These are phyloP conservation scores for Cotesia typhae DNA, from an alignment of 1,140 invertebrate species.

Conservation along the genomic window DNA sequence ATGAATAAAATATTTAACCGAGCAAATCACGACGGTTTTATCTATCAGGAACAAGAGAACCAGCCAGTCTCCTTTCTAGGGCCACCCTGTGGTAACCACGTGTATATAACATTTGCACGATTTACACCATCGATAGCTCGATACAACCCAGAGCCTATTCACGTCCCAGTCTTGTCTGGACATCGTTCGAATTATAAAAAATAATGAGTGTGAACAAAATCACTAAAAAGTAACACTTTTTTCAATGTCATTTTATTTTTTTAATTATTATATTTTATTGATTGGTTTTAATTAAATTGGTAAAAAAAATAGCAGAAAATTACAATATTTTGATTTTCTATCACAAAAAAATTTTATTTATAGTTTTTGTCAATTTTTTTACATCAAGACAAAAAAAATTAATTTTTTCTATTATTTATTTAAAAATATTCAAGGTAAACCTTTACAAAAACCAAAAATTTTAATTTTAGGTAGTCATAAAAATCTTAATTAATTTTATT, in stretches of 20 bases:
- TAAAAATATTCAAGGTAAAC: too few relatives aligned
- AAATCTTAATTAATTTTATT: too few relatives aligned
- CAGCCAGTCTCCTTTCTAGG: slow-evolving; percentile 19
- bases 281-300: too few relatives aligned
- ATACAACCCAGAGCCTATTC: slow-evolving; percentile 18
- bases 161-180: slow-evolving; percentile 11
- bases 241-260: background rate
- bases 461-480: too few relatives aligned
- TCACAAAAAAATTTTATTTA: too few relatives aligned
- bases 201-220: background rate
- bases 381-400: too few relatives aligned
- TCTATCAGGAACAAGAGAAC: background rate
- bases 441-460: too few relatives aligned
- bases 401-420: too few relatives aligned
- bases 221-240: background rate
- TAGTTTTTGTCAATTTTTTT: too few relatives aligned
- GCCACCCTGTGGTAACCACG: slow-evolving; percentile 31
- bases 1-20: slow-evolving; percentile 28
- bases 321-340: too few relatives aligned
- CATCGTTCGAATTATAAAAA: slow-evolving; percentile 7
- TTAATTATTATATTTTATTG: too few relatives aligned
- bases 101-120: slow-evolving; percentile 14
- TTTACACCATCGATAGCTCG: slow-evolving; percentile 26
- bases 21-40: slow-evolving; percentile 16
- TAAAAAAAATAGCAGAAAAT: too few relatives aligned